phyloP scores from a whole-genome alignment of 2,888 invertebrate species.

The Xestobium rufovillosum region DNA sequence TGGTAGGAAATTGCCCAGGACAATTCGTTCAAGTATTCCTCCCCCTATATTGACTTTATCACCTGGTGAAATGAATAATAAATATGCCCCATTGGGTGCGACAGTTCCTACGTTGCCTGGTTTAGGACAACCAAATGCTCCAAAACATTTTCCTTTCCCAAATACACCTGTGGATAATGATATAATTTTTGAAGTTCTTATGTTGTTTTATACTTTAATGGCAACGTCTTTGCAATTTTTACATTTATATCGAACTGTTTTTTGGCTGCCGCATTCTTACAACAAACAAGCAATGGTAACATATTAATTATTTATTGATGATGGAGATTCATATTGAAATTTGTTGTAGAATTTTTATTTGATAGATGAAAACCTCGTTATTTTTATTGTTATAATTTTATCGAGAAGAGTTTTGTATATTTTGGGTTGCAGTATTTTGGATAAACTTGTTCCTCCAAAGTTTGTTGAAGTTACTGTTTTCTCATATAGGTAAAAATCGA shows the following conservation, averaged over 20 bases:
- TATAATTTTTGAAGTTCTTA: constrained; percentile 76
- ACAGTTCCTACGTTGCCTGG: constrained; percentile 33
- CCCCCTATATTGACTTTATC: constrained; percentile 30
- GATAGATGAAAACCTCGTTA: constrained; percentile 81
- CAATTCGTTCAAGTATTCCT: constrained; percentile 26
- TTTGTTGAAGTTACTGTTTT: constrained; percentile 26
- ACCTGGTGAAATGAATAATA: constrained; percentile 29
- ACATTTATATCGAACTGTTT: constrained; percentile 90
- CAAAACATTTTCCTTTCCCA: constrained; percentile 78
- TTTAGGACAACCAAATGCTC: constrained; percentile 48
- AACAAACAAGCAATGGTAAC: constrained; percentile 82
- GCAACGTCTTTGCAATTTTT: constrained; percentile 84
- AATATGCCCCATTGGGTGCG: constrained; percentile 32
- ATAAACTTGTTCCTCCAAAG: constrained; percentile 28
- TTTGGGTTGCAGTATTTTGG: constrained; percentile 32
- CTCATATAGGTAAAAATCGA: constrained; percentile 30
- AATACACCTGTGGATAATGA: constrained; percentile 71
- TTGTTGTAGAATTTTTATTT: constrained; percentile 84
- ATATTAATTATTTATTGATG: constrained; percentile 25
- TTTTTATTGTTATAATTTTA: constrained; percentile 75
- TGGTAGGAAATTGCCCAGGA: constrained; percentile 30
- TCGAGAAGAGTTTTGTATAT: constrained; percentile 68
- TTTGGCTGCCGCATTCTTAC: constrained; percentile 95
- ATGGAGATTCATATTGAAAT: constrained; percentile 6
- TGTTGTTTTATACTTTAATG: constrained; percentile 71